Evolutionary conservation across 2,888 invertebrate species (phyloP), one percentile per base, ranked within the genome.

Genomic region (Synergus umbraculus): DNA sequence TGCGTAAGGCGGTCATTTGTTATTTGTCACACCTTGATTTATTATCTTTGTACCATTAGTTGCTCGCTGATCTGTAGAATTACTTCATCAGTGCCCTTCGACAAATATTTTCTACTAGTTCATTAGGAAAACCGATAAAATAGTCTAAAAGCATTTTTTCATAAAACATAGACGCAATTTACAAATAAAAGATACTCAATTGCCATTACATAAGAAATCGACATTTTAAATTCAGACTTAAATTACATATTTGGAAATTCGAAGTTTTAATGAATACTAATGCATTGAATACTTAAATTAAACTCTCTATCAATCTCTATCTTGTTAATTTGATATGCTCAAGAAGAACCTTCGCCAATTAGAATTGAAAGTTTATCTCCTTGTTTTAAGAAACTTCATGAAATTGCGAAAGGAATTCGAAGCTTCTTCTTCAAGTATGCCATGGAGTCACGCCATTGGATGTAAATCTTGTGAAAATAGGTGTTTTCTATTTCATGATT

Each of bases 1-100:
- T 66, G 4, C 66, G 43, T 43, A 66, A 66, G 44, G 18, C 44
- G 44, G 43, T 66, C 66, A 66, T 66, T 66, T 66, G 18, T 66
- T 66, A 18, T 66, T 66, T 66, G 66, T 66, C 66, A 66, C 12
- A 66, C n/a, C 44, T 44, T 66, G 18, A 66, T 66, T 66, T 66
- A 44, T 66, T 66, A 44, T 66, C 43, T 66, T 66, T 44, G 43
- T 46, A 66, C n/a, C 66, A 66, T 66, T 66, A 43, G n/a, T 15
- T 43, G 8, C 60, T 22, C n/a, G 60, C 10, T 18, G 22, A 41
- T 43, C 41, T 43, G 15, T 13, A 66, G 43, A 41, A 43, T 43
- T 66, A 44, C 66, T 66, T 66, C 66, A 66, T 44, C 44, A 66
- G n/a, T 66, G 66, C 66, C 66, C 66, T 66, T 66, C 66, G 66